A percentile compares a stretch with the other conserved stretches of the same genome.
phyloP scores from a whole-genome alignment of 1,140 invertebrate genomes.

The Leptinotarsa texana region DNA sequence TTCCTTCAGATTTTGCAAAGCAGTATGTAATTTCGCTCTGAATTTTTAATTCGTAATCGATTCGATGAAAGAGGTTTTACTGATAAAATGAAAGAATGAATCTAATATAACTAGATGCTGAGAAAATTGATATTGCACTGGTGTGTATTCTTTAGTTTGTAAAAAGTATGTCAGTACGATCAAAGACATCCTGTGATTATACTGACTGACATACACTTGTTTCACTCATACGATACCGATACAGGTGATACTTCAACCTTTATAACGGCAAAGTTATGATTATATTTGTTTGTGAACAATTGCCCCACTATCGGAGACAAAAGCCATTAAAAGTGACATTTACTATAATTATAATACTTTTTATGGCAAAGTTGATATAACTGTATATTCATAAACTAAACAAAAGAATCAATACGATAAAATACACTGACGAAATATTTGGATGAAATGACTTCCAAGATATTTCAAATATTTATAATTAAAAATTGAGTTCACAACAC shows the following conservation, averaged over 20 bases:
- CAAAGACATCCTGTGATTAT: constrained; percentile 1
- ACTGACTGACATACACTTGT: neutral
- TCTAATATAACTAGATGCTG: constrained; percentile 4
- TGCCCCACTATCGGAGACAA: neutral
- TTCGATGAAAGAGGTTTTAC: neutral
- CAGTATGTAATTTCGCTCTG: neutral
- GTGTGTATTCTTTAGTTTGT: neutral
- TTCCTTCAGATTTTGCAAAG: constrained; percentile 16
- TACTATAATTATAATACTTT: neutral
- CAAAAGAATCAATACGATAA: no score
- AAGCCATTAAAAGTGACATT: neutral
- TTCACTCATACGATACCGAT: constrained; percentile 13
- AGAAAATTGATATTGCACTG: neutral
- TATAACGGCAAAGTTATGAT: neutral
- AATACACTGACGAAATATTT: no score
- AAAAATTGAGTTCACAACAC: no score
- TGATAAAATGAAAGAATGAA: constrained; percentile 14
- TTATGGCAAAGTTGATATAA: neutral
- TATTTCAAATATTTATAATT: no score
- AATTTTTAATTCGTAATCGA: constrained; percentile 8
- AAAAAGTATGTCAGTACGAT: constrained; percentile 10
- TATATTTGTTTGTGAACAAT: constrained; percentile 1
- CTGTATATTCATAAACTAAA: neutral
- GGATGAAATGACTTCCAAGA: no score
- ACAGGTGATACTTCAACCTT: neutral